Percentiles rank a stretch among this genome's conserved stretches.
These are phyloP conservation scores for Drosophila meridionalis DNA, from an alignment of 2,888 invertebrate genomes.

Conservation along the genomic window DNA sequence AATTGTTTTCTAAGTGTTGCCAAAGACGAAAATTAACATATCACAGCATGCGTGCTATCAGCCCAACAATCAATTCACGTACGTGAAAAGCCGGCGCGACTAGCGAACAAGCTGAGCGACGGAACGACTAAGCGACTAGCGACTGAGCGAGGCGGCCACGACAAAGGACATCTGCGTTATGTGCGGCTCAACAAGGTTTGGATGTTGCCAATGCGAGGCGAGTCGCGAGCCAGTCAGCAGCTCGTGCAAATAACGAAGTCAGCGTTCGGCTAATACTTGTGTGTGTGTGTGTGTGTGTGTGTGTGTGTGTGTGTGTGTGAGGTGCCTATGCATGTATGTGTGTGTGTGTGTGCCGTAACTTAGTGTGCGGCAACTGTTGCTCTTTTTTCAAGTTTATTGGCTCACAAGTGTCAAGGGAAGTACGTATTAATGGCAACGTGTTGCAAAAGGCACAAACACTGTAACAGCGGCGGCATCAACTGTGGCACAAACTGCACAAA, in stretches of 20 bases:
- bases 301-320: conserved; percentile 2
- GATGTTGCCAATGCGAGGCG: conserved; percentile 15
- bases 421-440: conserved; percentile 79
- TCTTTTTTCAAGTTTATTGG: conserved; percentile 82
- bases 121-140: conserved; percentile 46
- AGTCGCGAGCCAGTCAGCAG: conserved; percentile 14
- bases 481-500: conserved; percentile 4
- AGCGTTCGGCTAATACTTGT: conserved; percentile 44
- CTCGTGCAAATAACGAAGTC: conserved; percentile 29
- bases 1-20: conserved; percentile 74
- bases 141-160: conserved; percentile 64
- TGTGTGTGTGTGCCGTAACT: conserved; percentile 33
- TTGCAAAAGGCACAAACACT: conserved; percentile 58
- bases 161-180: conserved; percentile 81
- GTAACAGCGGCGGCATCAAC: conserved; percentile 6
- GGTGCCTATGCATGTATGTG: conserved; percentile 17
- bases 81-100: conserved; percentile 59
- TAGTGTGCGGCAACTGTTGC: conserved; percentile 81
- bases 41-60: conserved; percentile 61
- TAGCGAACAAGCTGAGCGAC: conserved; percentile 30
- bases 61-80: conserved; percentile 23
- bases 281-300: not conserved
- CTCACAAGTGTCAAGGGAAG: conserved; percentile 79
- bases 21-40: conserved; percentile 71
- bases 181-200: conserved; percentile 51